Evolutionary conservation across 1,140 invertebrate genomes (phyloP), one percentile per base, ranked within the genome.

Genomic region (Temnothorax nylanderi): DNA sequence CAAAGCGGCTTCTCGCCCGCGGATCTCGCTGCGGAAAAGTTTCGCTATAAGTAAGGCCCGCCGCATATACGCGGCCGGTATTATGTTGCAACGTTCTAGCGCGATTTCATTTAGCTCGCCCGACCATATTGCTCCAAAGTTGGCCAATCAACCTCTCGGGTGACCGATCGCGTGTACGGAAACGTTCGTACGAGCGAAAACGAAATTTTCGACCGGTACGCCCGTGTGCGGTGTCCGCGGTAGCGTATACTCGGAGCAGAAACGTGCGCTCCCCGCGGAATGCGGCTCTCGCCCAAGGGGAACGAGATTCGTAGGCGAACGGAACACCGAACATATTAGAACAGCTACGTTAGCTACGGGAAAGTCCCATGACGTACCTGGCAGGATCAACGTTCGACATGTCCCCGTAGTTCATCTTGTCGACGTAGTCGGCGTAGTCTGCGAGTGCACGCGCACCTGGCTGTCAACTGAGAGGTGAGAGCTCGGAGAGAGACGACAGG

Each of bases 331-430:
- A 26, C 26, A 26, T 26, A 26, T 26, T 26, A 26, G 26, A 26
- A 26, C 26, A 1, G 26, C 26, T 26, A 26, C 26, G 26, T 26
- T 26, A 26, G 26, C n/a, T n/a, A 10, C 18, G 21, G 41, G 65
- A 11, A 49, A 69, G 16, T 11, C 21, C 34, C 37, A 4, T 7
- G 11, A n/a, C 18, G 6, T 84, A 84, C 80, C 80, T 84, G n/a
- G 80, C 41, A 37, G 80, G 69, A 74, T 84, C 80, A 5, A 62
- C 69, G 54, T 84, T 84, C 26, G 80, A 6, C 69, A 84, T 32
- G 54, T 81, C 69, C 47, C 69, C 80, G 80, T 84, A 84, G 56
- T 84, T 84, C 80, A 84, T 84, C 13, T 4, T 49, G 41, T 60
- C 34, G 34, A 32, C 11, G 13, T 62, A 7, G 58, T 47, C 37